A percentile compares a stretch with the other conserved stretches of the same genome.
These are phyloP conservation scores for Ia io DNA, from an alignment of 2,113 vertebrate genomes.

Conservation along the genomic window DNA sequence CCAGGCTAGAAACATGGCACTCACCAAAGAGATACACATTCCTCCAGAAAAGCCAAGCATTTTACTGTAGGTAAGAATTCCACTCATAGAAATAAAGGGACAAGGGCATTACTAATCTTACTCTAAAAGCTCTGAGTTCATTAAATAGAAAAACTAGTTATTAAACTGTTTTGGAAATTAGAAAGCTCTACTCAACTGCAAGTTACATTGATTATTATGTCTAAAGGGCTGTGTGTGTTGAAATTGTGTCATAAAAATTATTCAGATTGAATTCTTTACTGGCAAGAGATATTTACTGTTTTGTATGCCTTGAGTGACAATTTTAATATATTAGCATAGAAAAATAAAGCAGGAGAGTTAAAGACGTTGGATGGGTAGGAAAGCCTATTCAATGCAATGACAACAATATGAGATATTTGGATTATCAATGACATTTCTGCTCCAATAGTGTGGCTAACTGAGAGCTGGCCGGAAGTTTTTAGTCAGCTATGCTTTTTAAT, in stretches of 20 bases:
- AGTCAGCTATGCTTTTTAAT: background rate
- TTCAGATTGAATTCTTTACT: slow-evolving; percentile 43
- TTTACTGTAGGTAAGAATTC: background rate
- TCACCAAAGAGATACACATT: background rate
- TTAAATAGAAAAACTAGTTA: background rate
- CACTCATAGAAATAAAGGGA: background rate
- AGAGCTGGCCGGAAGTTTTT: background rate
- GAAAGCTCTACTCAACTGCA: background rate
- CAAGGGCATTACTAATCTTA: background rate
- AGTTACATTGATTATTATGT: background rate
- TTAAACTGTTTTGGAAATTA: slow-evolving; percentile 1
- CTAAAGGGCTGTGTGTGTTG: background rate
- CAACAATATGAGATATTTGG: background rate
- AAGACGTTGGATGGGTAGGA: background rate
- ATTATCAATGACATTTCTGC: background rate
- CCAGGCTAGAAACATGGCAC: background rate
- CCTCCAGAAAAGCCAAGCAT: background rate
- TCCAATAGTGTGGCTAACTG: slow-evolving; percentile 15
- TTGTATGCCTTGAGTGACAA: background rate
- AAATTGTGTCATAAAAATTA: slow-evolving; percentile 25
- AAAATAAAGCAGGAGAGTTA: background rate
- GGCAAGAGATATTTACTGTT: background rate
- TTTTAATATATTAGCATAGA: background rate
- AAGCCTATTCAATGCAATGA: background rate
- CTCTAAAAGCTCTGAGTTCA: background rate